Percentiles rank a stretch among this genome's conserved stretches.
These are phyloP conservation scores for Mesorhabditis belari DNA, from an alignment of 2,888 invertebrate species.

Conservation along the genomic window DNA sequence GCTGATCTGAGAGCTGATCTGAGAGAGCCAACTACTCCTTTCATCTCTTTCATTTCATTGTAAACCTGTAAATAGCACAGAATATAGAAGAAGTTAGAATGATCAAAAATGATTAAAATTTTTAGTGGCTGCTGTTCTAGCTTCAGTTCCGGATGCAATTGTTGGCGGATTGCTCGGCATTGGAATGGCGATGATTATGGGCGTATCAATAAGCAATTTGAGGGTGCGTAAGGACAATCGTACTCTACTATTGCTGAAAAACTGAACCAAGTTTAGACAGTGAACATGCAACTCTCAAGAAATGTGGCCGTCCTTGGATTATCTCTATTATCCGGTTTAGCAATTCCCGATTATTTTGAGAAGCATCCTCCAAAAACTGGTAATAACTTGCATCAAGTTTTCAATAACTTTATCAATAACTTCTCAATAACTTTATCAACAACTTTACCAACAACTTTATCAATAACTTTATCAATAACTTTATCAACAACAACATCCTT, in stretches of 20 bases:
- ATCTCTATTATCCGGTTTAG: constrained; percentile 29
- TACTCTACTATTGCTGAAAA: neutral
- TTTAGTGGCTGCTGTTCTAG: constrained; percentile 31
- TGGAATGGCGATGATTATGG: constrained; percentile 40
- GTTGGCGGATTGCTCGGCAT: constrained; percentile 41
- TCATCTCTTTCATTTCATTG: neutral
- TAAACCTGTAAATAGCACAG: neutral
- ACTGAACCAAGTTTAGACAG: constrained; percentile 17
- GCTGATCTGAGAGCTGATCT: no score
- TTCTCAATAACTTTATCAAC: no score
- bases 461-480: no score
- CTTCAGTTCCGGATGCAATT: constrained; percentile 39
- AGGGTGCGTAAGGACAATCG: constrained; percentile 12
- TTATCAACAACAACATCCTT: neutral
- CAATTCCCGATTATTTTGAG: constrained; percentile 29
- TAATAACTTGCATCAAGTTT: no score
- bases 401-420: no score
- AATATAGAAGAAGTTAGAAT: neutral
- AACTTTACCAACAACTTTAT: no score
- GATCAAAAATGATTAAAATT: no score
- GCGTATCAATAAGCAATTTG: constrained; percentile 33
- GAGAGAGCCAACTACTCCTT: no score
- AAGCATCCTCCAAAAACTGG: constrained; percentile 19
- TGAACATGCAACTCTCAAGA: constrained; percentile 23
- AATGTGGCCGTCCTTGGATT: constrained; percentile 40